A percentile compares a stretch with the other conserved stretches of the same genome.
These are phyloP conservation scores for Netelia fuscicornis DNA, from an alignment of 2,888 invertebrate species.

Conservation along the genomic window DNA sequence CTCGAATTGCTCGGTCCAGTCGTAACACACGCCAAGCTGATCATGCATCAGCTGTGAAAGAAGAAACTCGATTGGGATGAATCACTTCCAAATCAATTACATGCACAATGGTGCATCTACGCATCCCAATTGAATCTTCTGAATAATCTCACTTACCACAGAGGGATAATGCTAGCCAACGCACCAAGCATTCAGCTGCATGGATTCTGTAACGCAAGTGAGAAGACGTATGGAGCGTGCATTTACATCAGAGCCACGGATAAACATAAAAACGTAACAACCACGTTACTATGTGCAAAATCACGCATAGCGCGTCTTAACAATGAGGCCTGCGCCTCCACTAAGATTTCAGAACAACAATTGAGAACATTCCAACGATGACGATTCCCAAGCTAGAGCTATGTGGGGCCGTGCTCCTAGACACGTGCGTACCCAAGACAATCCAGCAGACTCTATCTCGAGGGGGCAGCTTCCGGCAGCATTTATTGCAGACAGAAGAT, in stretches of 20 bases:
- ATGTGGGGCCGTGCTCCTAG: not conserved
- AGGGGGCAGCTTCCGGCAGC: not conserved
- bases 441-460: not conserved
- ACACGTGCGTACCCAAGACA: not conserved
- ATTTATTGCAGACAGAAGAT: not conserved
- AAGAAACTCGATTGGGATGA: not conserved
- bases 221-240: too few relatives aligned
- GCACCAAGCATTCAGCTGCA: not conserved
- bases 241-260: too few relatives aligned
- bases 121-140: constrained; percentile 49
- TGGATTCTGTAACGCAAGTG: too few relatives aligned
- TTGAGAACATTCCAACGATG: constrained; percentile 12
- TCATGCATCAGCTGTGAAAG: constrained; percentile 70
- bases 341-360: not conserved
- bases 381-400: constrained; percentile 35
- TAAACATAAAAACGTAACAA: too few relatives aligned
- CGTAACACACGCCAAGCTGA: constrained; percentile 65
- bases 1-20: constrained; percentile 68
- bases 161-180: constrained; percentile 31
- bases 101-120: constrained; percentile 58
- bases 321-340: too few relatives aligned
- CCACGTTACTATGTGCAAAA: not conserved
- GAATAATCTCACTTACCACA: constrained; percentile 52
- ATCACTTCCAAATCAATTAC: constrained; percentile 1
- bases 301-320: not conserved